A percentile compares a stretch with the other conserved stretches of the same genome.
Conservation (phyloP, 37 sponge, comb jelly and placozoan genomes). For the Mnemiopsis leidyi region DNA sequence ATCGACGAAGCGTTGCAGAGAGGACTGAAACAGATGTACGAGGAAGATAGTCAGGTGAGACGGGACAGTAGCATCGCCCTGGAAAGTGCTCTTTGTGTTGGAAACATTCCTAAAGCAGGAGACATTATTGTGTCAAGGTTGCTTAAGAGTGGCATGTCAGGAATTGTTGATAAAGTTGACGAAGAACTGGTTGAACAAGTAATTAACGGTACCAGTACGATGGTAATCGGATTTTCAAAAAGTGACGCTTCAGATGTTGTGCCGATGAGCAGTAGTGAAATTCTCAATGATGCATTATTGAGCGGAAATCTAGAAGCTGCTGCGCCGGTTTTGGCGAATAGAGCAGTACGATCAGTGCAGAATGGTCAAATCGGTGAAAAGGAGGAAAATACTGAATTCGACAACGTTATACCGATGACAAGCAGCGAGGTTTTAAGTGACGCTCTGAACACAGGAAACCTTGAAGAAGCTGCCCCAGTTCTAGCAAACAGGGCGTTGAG, state of each 20-base stretch:
- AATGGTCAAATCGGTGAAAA: background rate
- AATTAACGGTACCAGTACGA: background rate
- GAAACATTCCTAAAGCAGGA: background rate
- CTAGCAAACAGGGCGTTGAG: background rate
- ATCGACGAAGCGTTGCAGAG: background rate
- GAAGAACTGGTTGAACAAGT: background rate
- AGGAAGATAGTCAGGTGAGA: background rate
- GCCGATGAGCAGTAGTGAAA: background rate
- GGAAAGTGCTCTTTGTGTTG: background rate
- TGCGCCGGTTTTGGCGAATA: background rate
- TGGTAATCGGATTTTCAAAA: background rate
- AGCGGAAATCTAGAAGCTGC: background rate
- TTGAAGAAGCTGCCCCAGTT: conserved; percentile 17
- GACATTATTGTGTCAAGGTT: conserved; percentile 13
- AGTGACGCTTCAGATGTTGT: too few relatives aligned
- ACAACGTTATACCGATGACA: background rate
- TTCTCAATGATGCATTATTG: background rate
- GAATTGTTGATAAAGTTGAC: background rate
- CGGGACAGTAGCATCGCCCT: conserved; percentile 7
- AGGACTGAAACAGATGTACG: background rate
- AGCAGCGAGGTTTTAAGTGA: conserved; percentile 7
- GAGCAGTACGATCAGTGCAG: background rate
- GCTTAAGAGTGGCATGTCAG: conserved; percentile 27
- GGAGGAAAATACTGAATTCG: too few relatives aligned
- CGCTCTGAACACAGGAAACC: background rate